Base-by-base conservation (phyloP, 2,888 invertebrate species). In the Rhingia rostrata region DNA sequence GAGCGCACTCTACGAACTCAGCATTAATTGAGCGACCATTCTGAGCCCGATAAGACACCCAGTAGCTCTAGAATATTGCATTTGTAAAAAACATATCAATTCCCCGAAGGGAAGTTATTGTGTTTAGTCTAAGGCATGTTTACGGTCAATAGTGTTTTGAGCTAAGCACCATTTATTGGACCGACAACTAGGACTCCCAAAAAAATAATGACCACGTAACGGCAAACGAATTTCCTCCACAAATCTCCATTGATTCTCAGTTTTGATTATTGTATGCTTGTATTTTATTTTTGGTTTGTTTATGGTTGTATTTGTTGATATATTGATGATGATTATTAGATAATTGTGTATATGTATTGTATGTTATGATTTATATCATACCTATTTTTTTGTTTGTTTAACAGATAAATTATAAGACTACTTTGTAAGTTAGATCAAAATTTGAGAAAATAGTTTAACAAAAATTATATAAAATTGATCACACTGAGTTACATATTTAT, bases 291-390 rank as follows among this genome's bases (percentile, higher is more conserved):
- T 63, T 53, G 43, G 30, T 66, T 87, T 70, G 69, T 75, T 87
- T 67, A 30, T 47, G 12, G 37, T 45, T 56, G 4, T 30, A 5
- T 49, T 43, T 87, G 81, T 89, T 87, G 88, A 88, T 88, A 80
- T 87, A 83, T 85, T 88, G 64, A 60, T 88, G 87, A 87, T 88
- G 88, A 87, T 86, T 78, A 86, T 78, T 75, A 81, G 75, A 80
- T 69, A 82, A 66, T 67, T 72, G 72, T 63, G 54, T 84, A 67
- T 79, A 49, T 73, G 72, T 86, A 32, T 39, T 67, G 7, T 22
- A 51, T 41, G 60, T n/a, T 41, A 51, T 70, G 70, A 60, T 14
- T 70, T 47, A 49, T 49, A 41, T 70, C 32, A 10, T 14, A 60
- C 60, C 70, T 70, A 51, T 70, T 60, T 47, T 60, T 51, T 49